phyloP scores from a whole-genome alignment of 2,888 invertebrate genomes.

The Brachyptera putata region DNA sequence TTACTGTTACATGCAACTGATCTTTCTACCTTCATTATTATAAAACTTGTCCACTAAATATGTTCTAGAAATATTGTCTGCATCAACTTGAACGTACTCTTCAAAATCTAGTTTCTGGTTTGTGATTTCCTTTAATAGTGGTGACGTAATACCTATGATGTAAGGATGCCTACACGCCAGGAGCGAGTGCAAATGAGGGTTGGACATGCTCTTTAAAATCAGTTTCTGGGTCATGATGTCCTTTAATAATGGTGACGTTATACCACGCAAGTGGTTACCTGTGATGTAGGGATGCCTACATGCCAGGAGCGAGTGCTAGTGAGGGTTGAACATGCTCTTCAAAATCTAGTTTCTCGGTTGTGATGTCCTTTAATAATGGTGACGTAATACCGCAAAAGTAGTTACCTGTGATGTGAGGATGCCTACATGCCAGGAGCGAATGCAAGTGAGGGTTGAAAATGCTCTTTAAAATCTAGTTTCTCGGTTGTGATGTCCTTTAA shows the following conservation, averaged over 20 bases:
- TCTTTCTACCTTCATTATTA: no score
- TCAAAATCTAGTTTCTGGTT: no score
- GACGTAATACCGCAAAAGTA: conserved; percentile 60
- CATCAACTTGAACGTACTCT: no score
- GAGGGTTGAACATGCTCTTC: conserved; percentile 66
- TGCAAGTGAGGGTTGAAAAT: conserved; percentile 74
- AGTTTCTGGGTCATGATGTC: no score
- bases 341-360: no score
- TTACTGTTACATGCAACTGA: no score
- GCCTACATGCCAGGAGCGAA: conserved; percentile 74
- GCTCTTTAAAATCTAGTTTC: no score
- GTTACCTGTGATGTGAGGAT: conserved; percentile 86
- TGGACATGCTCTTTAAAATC: no score
- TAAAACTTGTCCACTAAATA: no score
- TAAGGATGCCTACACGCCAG: conserved; percentile 84
- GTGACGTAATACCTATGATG: conserved; percentile 61
- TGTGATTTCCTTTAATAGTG: no score
- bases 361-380: neutral
- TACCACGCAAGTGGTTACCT: conserved; percentile 62
- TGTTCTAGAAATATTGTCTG: no score
- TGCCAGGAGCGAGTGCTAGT: conserved; percentile 74
- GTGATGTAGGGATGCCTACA: conserved; percentile 83
- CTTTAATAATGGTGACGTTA: neutral
- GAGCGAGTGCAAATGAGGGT: conserved; percentile 76
- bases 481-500: no score